phyloP scores from a whole-genome alignment of 2,797 vertebrate genomes.

The Hemibagrus guttatus region DNA sequence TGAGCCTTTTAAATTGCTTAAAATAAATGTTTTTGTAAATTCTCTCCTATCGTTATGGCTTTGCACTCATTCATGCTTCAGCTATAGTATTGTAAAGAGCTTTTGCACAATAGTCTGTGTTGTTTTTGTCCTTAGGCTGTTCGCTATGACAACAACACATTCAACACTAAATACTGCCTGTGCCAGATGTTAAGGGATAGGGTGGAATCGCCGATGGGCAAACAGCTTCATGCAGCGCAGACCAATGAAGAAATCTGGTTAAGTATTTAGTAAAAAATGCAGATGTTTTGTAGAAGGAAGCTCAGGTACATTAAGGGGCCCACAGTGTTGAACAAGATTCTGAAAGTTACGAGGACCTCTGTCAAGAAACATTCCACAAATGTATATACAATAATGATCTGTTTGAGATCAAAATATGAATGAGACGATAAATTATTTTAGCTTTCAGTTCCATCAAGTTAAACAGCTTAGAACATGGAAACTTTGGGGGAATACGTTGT shows the following conservation, averaged over 20 bases:
- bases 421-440: neutral
- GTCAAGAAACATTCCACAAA: neutral
- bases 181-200: conserved; percentile 95
- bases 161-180: conserved; percentile 96
- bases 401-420: neutral
- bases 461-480: neutral
- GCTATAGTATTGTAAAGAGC: neutral
- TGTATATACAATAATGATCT: neutral
- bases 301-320: neutral
- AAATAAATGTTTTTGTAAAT: conserved; percentile 10
- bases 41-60: neutral
- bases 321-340: neutral
- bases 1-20: neutral
- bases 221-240: conserved; percentile 87
- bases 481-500: neutral
- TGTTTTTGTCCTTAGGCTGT: conserved; percentile 77
- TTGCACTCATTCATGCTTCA: conserved; percentile 14
- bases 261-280: conserved; percentile 14
- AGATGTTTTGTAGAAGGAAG: conserved; percentile 7
- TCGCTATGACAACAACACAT: conserved; percentile 90
- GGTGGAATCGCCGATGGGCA: conserved; percentile 88
- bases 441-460: neutral
- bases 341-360: neutral
- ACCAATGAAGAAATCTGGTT: conserved; percentile 90
- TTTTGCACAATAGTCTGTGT: neutral